These are phyloP conservation scores for Phortica okadai DNA, from an alignment of 2,888 invertebrate genomes.

Conservation along the genomic window DNA sequence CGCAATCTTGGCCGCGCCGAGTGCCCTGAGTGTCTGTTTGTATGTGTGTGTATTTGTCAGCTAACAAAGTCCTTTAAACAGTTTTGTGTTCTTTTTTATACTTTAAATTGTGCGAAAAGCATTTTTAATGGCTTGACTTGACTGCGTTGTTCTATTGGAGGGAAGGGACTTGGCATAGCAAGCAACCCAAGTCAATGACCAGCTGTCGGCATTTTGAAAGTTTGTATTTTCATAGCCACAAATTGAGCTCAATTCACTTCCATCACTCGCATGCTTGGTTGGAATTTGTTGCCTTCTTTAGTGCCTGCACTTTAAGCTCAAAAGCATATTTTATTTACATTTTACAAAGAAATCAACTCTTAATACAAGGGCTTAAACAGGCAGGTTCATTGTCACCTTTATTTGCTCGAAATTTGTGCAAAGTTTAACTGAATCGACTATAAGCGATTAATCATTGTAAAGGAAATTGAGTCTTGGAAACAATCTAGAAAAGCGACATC, in stretches of 20 bases:
- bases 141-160: neutral
- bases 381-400: too few relatives aligned
- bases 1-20: too few relatives aligned
- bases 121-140: neutral
- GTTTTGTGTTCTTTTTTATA: neutral
- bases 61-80: neutral
- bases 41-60: too few relatives aligned
- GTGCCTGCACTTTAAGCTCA: conserved; percentile 6
- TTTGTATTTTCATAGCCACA: conserved; percentile 12
- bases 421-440: too few relatives aligned
- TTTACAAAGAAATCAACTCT: too few relatives aligned
- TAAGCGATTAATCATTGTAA: too few relatives aligned
- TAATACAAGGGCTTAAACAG: too few relatives aligned
- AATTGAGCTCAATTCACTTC: neutral
- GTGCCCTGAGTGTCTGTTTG: too few relatives aligned
- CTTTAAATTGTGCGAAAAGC: conserved; percentile 4
- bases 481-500: too few relatives aligned
- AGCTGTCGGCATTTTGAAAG: neutral
- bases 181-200: neutral
- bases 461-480: too few relatives aligned
- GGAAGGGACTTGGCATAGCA: neutral
- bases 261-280: neutral
- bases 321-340: too few relatives aligned
- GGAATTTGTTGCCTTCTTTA: conserved; percentile 32
- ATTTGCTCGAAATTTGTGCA: too few relatives aligned